Conservation (phyloP, 2,113 vertebrate genomes). For the Gobio gobio region DNA sequence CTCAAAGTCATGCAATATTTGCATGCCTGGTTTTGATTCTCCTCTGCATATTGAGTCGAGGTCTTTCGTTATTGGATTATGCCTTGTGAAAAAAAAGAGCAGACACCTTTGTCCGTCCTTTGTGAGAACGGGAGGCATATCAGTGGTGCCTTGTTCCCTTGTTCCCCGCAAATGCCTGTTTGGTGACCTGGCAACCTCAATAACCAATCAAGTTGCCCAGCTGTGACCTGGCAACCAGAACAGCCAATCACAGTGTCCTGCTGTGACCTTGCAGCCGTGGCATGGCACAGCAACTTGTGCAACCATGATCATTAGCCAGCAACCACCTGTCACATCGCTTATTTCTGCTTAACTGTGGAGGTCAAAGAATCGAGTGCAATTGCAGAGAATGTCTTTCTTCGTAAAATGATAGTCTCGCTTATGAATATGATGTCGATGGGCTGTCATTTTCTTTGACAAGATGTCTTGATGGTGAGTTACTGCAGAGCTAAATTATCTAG, state of each 20-base stretch:
- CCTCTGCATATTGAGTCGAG: neutral
- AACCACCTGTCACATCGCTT: conserved; percentile 54
- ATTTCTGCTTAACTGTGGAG: conserved; percentile 46
- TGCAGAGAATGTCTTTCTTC: conserved; percentile 36
- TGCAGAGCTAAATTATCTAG: conserved; percentile 12
- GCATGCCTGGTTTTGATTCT: conserved; percentile 14
- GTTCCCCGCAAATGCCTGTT: conserved; percentile 18
- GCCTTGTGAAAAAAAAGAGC: conserved; percentile 1
- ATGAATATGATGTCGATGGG: neutral
- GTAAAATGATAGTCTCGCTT: neutral
- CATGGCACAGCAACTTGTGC: conserved; percentile 57
- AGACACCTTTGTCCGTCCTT: neutral
- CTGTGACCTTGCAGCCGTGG: conserved; percentile 59
- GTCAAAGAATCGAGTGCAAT: conserved; percentile 39
- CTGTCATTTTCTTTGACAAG: conserved; percentile 17
- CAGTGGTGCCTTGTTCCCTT: conserved; percentile 13
- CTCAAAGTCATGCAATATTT: conserved; percentile 20
- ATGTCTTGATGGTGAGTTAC: conserved; percentile 25
- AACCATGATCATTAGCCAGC: conserved; percentile 53
- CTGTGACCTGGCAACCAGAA: conserved; percentile 61
- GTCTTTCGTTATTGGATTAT: conserved; percentile 12
- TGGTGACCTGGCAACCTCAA: conserved; percentile 42
- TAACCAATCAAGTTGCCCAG: conserved; percentile 48
- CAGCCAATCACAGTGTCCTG: conserved; percentile 57
- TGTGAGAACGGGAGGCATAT: neutral